Percentiles rank a stretch among this genome's conserved stretches.
Conservation (phyloP, 2,888 invertebrate species). For the Drosophila maculinotata region DNA sequence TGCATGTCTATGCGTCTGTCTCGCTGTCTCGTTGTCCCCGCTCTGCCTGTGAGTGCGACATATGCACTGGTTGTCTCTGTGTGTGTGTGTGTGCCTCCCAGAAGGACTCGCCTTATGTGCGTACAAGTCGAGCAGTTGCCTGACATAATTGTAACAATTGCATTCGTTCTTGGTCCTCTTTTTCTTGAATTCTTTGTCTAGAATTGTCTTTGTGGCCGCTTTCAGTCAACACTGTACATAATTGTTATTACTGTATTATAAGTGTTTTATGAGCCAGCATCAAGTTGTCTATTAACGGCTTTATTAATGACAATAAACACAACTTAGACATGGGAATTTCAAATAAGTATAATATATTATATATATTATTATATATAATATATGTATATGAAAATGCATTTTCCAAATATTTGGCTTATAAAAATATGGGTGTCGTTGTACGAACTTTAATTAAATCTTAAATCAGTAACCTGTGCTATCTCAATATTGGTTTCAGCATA, state of each 20-base stretch:
- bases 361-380: too few relatives aligned
- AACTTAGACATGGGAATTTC: too few relatives aligned
- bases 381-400: too few relatives aligned
- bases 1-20: constrained; percentile 40
- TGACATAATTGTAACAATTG: constrained; percentile 75
- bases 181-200: constrained; percentile 28
- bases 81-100: constrained; percentile 5
- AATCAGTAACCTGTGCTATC: too few relatives aligned
- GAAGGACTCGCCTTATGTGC: constrained; percentile 19
- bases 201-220: constrained; percentile 30
- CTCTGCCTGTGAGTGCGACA: constrained; percentile 16
- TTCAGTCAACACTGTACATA: constrained; percentile 40
- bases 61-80: neutral
- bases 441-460: too few relatives aligned
- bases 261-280: constrained; percentile 13
- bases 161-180: constrained; percentile 37
- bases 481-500: too few relatives aligned
- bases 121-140: constrained; percentile 48
- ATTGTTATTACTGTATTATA: constrained; percentile 48
- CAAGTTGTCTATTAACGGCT: constrained; percentile 10
- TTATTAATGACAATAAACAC: constrained; percentile 6
- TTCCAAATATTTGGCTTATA: too few relatives aligned
- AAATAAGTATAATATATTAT: too few relatives aligned
- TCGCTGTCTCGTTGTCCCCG: constrained; percentile 11
- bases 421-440: too few relatives aligned